Conservation (phyloP, 30 jellyfish, hydroid and myxozoan species). For the Aurelia aurita complex sp. Pacific region DNA sequence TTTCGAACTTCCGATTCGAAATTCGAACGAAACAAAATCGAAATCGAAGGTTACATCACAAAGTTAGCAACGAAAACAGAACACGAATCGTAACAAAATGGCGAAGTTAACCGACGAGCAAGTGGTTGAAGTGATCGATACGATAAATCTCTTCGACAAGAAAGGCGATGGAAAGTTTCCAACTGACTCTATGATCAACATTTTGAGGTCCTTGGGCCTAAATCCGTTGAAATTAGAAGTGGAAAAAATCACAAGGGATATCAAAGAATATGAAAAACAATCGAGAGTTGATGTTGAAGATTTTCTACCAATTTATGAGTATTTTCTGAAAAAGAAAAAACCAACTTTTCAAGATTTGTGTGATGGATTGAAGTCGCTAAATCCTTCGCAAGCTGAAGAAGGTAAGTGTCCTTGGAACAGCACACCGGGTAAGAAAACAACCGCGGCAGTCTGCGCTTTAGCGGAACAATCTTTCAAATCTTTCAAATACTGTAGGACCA, state of each 20-base stretch:
- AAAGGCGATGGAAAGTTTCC: slow-evolving; percentile 72
- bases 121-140: slow-evolving; percentile 48
- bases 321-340: slow-evolving; percentile 40
- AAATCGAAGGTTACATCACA: neutral
- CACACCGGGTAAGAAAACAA: too few species aligned
- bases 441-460: too few species aligned
- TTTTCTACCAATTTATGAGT: slow-evolving; percentile 67
- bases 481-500: too few species aligned
- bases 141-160: slow-evolving; percentile 63
- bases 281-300: slow-evolving; percentile 45
- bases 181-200: slow-evolving; percentile 17
- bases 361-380: slow-evolving; percentile 56
- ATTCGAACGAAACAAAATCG: neutral
- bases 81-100: slow-evolving; percentile 7
- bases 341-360: slow-evolving; percentile 60
- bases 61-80: neutral
- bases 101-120: slow-evolving; percentile 53
- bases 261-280: slow-evolving; percentile 26
- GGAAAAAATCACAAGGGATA: slow-evolving; percentile 35
- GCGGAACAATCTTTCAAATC: too few species aligned
- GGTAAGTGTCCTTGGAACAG: slow-evolving; percentile 3
- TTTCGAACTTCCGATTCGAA: neutral
- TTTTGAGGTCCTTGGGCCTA: slow-evolving; percentile 63
- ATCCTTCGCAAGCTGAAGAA: slow-evolving; percentile 5
- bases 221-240: slow-evolving; percentile 57